Evolutionary conservation across 2,888 invertebrate genomes (phyloP).

Genomic region (Ophion ventricosus): DNA sequence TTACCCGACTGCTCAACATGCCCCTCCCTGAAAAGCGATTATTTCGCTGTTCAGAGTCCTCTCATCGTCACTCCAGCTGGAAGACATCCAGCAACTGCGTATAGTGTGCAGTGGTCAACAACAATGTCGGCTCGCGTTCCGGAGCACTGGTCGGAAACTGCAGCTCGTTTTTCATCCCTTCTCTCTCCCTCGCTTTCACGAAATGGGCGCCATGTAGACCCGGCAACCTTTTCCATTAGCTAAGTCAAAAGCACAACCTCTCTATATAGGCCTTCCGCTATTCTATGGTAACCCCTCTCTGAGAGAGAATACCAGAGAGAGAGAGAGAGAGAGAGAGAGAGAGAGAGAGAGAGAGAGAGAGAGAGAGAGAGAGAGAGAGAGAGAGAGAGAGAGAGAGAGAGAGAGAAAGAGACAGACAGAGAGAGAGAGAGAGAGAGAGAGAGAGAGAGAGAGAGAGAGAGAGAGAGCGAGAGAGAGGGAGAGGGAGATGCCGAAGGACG

Average conservation of each 20-base stretch:
- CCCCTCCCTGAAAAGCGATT: too few relatives aligned
- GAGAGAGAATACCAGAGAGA: too few relatives aligned
- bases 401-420: neutral
- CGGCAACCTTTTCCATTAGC: constrained; percentile 1
- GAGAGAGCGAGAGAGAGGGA: neutral
- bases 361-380: neutral
- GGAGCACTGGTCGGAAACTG: constrained; percentile 41
- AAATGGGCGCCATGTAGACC: neutral
- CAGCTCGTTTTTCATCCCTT: constrained; percentile 53
- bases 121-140: constrained; percentile 22
- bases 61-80: neutral
- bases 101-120: constrained; percentile 19
- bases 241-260: too few relatives aligned
- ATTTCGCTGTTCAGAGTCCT: too few relatives aligned
- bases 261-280: too few relatives aligned
- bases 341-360: neutral
- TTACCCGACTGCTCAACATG: too few relatives aligned
- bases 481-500: too few relatives aligned
- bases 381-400: neutral
- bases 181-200: constrained; percentile 22
- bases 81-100: neutral
- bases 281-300: too few relatives aligned
- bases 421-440: neutral
- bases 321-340: neutral
- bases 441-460: neutral